Conservation (phyloP, 2,797 vertebrate species). For the Falco berigora region DNA sequence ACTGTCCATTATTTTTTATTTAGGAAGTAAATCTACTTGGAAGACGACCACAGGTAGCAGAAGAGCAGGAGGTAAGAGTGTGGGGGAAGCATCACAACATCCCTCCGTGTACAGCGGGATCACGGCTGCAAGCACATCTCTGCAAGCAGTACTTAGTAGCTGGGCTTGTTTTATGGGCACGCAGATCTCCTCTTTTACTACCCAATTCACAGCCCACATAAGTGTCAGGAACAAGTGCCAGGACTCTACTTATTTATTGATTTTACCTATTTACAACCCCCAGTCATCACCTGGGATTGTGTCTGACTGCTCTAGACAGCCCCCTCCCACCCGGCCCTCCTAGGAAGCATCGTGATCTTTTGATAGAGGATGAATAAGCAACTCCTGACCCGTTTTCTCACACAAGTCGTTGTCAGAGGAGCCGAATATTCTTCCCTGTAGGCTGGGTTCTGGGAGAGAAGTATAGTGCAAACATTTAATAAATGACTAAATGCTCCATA, state of each 20-base stretch:
- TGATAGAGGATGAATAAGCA: background rate
- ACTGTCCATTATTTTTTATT: background rate
- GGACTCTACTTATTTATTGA: background rate
- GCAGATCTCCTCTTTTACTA: background rate
- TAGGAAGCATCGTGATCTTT: background rate
- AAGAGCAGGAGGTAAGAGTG: background rate
- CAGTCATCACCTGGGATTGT: background rate
- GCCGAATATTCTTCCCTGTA: background rate
- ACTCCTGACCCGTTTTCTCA: background rate
- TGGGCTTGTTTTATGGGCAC: background rate
- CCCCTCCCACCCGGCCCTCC: background rate
- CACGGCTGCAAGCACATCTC: background rate
- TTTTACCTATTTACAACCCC: background rate
- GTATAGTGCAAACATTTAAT: background rate
- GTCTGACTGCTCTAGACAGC: background rate
- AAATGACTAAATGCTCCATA: background rate
- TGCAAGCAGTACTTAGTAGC: background rate
- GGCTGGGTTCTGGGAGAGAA: background rate
- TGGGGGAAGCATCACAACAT: background rate
- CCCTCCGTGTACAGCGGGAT: accelerated
- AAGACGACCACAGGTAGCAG: background rate
- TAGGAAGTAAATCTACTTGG: background rate
- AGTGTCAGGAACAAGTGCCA: background rate
- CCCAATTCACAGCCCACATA: background rate
- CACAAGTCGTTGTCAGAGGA: background rate